These are phyloP conservation scores for Lithobates sylvaticus DNA, from an alignment of 2,797 vertebrate genomes.

Conservation along the genomic window DNA sequence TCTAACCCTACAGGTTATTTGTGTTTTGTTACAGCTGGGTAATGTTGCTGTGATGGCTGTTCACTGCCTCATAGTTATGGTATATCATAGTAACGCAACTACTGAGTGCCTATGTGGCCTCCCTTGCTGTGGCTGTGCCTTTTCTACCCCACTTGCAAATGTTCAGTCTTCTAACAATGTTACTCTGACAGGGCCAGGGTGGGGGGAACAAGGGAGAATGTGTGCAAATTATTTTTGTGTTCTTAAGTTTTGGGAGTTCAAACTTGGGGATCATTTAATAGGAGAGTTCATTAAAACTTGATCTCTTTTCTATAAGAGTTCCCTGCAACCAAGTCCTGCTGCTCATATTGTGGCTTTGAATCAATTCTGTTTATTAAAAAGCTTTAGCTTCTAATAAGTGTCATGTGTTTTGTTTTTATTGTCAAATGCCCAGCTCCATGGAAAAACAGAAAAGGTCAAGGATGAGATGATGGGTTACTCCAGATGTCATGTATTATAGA, in stretches of 20 bases:
- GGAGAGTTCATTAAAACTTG: conserved; percentile 76
- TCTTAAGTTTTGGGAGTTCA: conserved; percentile 30
- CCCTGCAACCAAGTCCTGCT: conserved; percentile 78
- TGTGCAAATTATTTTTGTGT: conserved; percentile 31
- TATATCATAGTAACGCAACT: conserved; percentile 47
- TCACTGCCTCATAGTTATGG: conserved; percentile 48
- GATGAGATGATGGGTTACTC: too few relatives aligned
- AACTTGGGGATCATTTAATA: conserved; percentile 59
- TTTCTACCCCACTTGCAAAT: conserved; percentile 72
- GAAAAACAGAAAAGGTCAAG: too few relatives aligned
- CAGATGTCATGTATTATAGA: too few relatives aligned
- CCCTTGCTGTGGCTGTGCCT: conserved; percentile 64
- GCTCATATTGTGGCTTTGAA: conserved; percentile 80
- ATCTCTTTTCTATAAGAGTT: conserved; percentile 87
- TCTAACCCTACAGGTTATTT: conserved; percentile 31
- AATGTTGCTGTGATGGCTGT: conserved; percentile 39
- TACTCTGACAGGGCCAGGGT: conserved; percentile 67
- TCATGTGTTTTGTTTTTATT: conserved; percentile 21
- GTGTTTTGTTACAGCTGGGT: conserved; percentile 47
- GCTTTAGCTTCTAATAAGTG: conserved; percentile 84
- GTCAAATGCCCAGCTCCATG: too few relatives aligned
- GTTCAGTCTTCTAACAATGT: conserved; percentile 80
- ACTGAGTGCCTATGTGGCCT: conserved; percentile 54
- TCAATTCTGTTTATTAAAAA: conserved; percentile 89
- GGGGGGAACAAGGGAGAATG: conserved; percentile 67